These are phyloP conservation scores for Drosophila demipolita DNA, from an alignment of 2,888 invertebrate species.

Conservation along the genomic window DNA sequence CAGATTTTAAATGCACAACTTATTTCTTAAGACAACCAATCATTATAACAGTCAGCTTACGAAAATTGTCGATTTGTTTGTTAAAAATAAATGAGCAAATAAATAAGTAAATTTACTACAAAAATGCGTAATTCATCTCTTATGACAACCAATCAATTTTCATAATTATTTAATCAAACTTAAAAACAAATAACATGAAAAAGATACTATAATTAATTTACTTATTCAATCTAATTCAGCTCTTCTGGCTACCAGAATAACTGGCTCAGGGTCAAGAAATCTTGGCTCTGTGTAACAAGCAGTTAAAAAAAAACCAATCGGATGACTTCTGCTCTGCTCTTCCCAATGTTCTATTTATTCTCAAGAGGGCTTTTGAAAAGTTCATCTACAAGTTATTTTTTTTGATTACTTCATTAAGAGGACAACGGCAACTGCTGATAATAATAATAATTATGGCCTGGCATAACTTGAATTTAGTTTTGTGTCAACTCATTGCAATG, in stretches of 20 bases:
- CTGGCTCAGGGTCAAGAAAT: conserved; percentile 31
- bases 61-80: background rate
- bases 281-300: conserved; percentile 45
- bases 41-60: background rate
- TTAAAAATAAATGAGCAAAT: background rate
- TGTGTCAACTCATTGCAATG: conserved; percentile 65
- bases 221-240: background rate
- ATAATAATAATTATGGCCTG: conserved; percentile 68
- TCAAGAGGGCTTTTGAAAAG: conserved; percentile 26
- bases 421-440: conserved; percentile 70
- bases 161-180: background rate
- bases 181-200: background rate
- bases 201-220: background rate
- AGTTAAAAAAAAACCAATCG: conserved; percentile 48
- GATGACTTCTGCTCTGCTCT: conserved; percentile 23
- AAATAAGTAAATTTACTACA: background rate
- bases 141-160: background rate
- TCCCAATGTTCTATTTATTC: conserved; percentile 25
- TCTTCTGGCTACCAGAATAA: background rate
- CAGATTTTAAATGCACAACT: background rate
- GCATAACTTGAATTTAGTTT: conserved; percentile 47
- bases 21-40: background rate
- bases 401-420: conserved; percentile 77
- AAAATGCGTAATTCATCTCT: background rate
- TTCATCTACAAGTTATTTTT: conserved; percentile 31